These are phyloP conservation scores for Hoplias malabaricus DNA, from an alignment of 2,113 vertebrate species.

Conservation along the genomic window DNA sequence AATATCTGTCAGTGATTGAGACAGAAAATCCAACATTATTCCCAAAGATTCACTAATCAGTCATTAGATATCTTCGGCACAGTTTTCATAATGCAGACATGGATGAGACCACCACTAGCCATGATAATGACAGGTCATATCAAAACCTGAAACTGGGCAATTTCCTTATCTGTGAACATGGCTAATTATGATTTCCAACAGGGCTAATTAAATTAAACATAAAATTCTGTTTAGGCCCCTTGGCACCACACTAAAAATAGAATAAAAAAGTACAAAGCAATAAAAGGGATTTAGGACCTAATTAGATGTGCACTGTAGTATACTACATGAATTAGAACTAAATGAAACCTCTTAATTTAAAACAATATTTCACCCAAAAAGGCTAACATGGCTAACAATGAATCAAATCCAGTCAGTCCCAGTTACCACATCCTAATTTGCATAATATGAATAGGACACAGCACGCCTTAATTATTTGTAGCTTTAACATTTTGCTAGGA, in stretches of 20 bases:
- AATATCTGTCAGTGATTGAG: neutral
- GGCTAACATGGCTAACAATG: conserved; percentile 11
- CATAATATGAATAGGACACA: conserved; percentile 15
- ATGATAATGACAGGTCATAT: conserved; percentile 32
- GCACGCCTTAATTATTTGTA: conserved; percentile 17
- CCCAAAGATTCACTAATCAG: neutral
- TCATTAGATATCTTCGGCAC: neutral
- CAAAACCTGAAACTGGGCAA: conserved; percentile 17
- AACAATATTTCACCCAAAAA: conserved; percentile 21
- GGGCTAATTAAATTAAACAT: conserved; percentile 47
- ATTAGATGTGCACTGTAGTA: conserved; percentile 30
- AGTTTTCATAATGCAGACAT: neutral
- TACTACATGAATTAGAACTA: conserved; percentile 3
- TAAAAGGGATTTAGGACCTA: conserved; percentile 47
- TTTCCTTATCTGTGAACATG: conserved; percentile 41
- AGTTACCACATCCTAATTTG: conserved; percentile 12
- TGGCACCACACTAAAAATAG: conserved; percentile 42
- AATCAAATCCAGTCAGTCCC: conserved; percentile 7
- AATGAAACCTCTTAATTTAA: conserved; percentile 25
- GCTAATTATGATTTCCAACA: conserved; percentile 46
- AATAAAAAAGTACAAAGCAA: conserved; percentile 18
- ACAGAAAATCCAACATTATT: neutral
- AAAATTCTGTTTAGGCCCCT: conserved; percentile 32
- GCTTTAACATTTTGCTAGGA: neutral
- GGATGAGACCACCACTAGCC: neutral